Conservation (phyloP, 2,797 vertebrate genomes). For the Anguilla marmorata region DNA sequence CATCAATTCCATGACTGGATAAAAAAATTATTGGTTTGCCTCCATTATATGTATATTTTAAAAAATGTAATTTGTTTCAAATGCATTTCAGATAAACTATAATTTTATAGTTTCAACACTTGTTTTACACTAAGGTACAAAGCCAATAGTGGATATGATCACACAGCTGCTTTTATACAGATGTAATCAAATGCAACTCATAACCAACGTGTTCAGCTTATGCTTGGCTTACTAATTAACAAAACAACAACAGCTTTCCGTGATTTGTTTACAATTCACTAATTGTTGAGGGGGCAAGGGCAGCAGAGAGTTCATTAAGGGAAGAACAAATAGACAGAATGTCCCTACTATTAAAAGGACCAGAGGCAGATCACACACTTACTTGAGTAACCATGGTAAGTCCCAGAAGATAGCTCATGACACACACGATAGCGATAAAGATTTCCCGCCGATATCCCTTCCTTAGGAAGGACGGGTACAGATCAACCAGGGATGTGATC, state of each 20-base stretch:
- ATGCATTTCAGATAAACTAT: background rate
- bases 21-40: background rate
- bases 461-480: constrained; percentile 97
- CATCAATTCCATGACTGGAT: background rate
- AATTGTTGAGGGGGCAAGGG: background rate
- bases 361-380: constrained; percentile 60
- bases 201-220: background rate
- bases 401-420: constrained; percentile 96
- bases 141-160: background rate
- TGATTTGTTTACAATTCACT: background rate
- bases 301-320: background rate
- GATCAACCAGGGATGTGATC: constrained; percentile 99
- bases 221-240: background rate
- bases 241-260: background rate
- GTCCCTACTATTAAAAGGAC: background rate
- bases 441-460: constrained; percentile 97
- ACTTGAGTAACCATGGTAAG: constrained; percentile 98
- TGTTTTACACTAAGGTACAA: background rate
- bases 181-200: background rate
- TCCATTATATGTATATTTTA: background rate
- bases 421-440: constrained; percentile 94
- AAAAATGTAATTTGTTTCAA: background rate
- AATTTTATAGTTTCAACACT: background rate
- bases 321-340: background rate
- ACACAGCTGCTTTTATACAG: background rate